phyloP scores from a whole-genome alignment of 1,140 invertebrate genomes.

The Habropoda laboriosa region DNA sequence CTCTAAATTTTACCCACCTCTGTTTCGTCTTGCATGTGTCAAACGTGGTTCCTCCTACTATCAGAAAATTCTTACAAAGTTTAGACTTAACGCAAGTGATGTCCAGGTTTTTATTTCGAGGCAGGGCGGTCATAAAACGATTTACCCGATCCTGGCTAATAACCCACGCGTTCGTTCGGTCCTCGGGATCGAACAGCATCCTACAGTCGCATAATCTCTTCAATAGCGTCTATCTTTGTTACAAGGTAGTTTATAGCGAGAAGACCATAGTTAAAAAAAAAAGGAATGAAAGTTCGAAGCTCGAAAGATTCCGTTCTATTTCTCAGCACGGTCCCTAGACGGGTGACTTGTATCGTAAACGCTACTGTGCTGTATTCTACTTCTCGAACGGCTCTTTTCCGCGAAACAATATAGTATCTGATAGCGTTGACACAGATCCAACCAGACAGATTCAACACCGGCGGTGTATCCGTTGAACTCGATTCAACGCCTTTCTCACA shows the following conservation, averaged over 20 bases:
- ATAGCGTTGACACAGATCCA: slow-evolving; percentile 35
- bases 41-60: no score
- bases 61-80: no score
- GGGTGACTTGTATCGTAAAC: slow-evolving; percentile 13
- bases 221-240: no score
- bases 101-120: no score
- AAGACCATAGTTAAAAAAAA: background rate
- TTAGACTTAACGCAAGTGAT: no score
- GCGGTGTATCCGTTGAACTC: slow-evolving; percentile 3
- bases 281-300: background rate
- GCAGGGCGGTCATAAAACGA: no score
- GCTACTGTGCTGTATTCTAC: background rate
- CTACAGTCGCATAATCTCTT: no score
- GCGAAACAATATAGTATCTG: slow-evolving; percentile 26
- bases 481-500: background rate
- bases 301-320: slow-evolving; percentile 14
- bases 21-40: no score
- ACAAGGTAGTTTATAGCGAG: background rate
- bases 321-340: background rate
- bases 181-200: no score
- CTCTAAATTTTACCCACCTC: no score
- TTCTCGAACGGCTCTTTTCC: background rate
- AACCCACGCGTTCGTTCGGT: no score
- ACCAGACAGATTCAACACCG: slow-evolving; percentile 8
- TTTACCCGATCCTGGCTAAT: no score